A percentile compares a stretch with the other conserved stretches of the same genome.
These are phyloP conservation scores for Stenurella melanura DNA, from an alignment of 2,888 invertebrate species.

Conservation along the genomic window DNA sequence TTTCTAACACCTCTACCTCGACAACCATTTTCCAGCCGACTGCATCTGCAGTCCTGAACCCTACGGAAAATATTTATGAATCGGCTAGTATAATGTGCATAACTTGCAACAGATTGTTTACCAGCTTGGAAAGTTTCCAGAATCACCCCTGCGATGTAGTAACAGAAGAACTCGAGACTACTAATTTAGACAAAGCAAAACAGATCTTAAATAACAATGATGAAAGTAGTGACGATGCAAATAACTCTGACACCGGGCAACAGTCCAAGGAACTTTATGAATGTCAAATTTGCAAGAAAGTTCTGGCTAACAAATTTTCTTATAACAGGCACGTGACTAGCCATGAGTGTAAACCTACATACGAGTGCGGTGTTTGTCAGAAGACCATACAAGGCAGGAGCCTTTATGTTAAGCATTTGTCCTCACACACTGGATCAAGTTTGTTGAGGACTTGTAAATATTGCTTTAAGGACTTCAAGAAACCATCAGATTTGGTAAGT, in stretches of 20 bases:
- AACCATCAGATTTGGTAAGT: slow-evolving; percentile 78
- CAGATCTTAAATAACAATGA: background rate
- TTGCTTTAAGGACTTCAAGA: slow-evolving; percentile 81
- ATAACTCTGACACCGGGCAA: background rate
- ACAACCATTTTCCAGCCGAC: slow-evolving; percentile 12
- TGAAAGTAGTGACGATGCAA: background rate
- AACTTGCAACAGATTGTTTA: slow-evolving; percentile 54
- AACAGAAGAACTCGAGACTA: slow-evolving; percentile 17
- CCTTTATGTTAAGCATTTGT: slow-evolving; percentile 44
- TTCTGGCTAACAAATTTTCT: slow-evolving; percentile 7
- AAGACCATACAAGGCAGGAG: slow-evolving; percentile 32
- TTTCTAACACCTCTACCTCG: background rate
- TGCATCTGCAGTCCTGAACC: slow-evolving; percentile 25
- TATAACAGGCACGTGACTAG: slow-evolving; percentile 18
- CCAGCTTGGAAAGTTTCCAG: slow-evolving; percentile 48
- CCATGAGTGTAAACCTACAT: slow-evolving; percentile 14
- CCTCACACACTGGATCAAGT: slow-evolving; percentile 53
- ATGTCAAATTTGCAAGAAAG: slow-evolving; percentile 38
- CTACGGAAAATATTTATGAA: slow-evolving; percentile 46
- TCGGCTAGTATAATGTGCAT: slow-evolving; percentile 57
- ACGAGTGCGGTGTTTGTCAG: slow-evolving; percentile 35
- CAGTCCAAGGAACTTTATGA: slow-evolving; percentile 1
- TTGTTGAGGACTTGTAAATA: slow-evolving; percentile 73
- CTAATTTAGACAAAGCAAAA: background rate
- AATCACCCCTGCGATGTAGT: slow-evolving; percentile 47